Evolutionary conservation across 2,888 invertebrate species (phyloP), one percentile per base, ranked within the genome.

Genomic region (Trilocha varians): DNA sequence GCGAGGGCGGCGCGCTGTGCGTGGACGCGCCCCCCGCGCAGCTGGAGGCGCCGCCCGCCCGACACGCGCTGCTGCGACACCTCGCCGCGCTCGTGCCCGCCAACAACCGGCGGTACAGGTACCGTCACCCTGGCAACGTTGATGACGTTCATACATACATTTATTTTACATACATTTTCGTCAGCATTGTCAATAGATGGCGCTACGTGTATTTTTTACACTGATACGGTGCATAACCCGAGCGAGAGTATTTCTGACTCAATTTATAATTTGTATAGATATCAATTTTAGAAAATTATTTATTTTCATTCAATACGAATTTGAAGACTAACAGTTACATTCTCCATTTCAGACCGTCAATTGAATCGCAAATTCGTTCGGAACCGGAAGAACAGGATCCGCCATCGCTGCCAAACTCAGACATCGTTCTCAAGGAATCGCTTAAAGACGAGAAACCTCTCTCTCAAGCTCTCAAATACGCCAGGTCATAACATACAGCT

Each of bases 1-100:
- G 90, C 1, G 87, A 88, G 8, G 84, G 88, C 37, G 70, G 63
- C 58, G 59, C 65, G 38, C 70, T 75, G 59, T 80, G 82, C 48
- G 76, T 86, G 51, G 86, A 86, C 70, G 58, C 84, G 50, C 86
- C 83, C 5, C 56, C 73, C 37, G 36, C 59, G 41, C 53, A 49
- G 36, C 69, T 75, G 32, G 38, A 36, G 17, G 52, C 44, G 43
- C 49, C 59, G 36, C 46, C 62, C 6, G 44, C 62, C 0, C 40
- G 76, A 0, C 79, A 77, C 66, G 61, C 77, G 43, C 70, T 84
- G 48, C 65, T 84, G 18, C 50, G 52, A 8, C 72, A 66, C 41
- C 66, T 85, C 9, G 73, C 83, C 11, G 59, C 63, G 17, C 60
- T 85, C 15, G 58, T 72, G 14, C 73, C 80, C 0, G 42, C 59